Evolutionary conservation across 2,888 invertebrate genomes (phyloP).

Genomic region (Caenorhabditis becei): DNA sequence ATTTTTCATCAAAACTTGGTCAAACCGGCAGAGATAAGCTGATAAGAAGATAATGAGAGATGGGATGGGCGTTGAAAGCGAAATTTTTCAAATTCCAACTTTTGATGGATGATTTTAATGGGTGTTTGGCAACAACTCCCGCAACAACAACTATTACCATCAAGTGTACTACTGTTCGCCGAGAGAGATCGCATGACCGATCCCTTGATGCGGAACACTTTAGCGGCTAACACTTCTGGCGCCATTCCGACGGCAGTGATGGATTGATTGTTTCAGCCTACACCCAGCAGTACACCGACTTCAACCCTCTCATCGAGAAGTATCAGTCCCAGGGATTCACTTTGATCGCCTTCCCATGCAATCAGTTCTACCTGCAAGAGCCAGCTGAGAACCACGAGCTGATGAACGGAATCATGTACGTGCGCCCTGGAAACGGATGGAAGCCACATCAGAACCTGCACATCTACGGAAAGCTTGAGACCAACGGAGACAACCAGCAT

Average conservation of each 20-base stretch:
- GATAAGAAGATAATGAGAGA: constrained; percentile 21
- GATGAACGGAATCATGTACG: constrained; percentile 80
- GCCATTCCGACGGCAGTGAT: constrained; percentile 31
- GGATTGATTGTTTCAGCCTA: constrained; percentile 75
- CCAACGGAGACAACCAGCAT: constrained; percentile 81
- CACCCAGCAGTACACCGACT: constrained; percentile 82
- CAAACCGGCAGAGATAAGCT: constrained; percentile 24
- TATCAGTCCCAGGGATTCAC: constrained; percentile 78
- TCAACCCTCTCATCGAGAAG: constrained; percentile 80
- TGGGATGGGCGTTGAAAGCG: too few relatives aligned
- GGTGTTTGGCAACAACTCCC: too few relatives aligned
- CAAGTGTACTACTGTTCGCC: constrained; percentile 9
- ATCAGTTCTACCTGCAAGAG: constrained; percentile 81
- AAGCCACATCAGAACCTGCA: constrained; percentile 81
- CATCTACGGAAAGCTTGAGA: constrained; percentile 81
- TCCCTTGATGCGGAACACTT: constrained; percentile 27
- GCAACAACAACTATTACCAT: background rate
- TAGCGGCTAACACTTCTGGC: constrained; percentile 22
- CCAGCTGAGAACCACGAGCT: constrained; percentile 82
- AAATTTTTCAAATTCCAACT: background rate
- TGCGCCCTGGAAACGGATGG: constrained; percentile 81
- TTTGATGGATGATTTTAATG: too few relatives aligned
- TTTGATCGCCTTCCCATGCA: constrained; percentile 81
- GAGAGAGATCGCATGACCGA: constrained; percentile 40
- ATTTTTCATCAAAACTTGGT: constrained; percentile 34